Percentiles rank a stretch among this genome's conserved stretches.
Evolutionary conservation across 2,797 vertebrate species (phyloP).

Genomic region (Fistularia tabacaria): DNA sequence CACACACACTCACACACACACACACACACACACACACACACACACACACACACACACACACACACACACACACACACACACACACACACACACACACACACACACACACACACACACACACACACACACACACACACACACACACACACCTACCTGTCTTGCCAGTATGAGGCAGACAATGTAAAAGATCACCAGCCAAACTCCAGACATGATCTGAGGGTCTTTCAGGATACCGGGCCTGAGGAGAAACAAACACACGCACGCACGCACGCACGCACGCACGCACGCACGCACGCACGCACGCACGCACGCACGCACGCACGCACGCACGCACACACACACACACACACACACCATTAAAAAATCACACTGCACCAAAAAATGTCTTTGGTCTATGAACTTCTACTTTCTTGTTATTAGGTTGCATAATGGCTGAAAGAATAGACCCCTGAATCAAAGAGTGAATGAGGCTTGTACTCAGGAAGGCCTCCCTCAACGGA

Average conservation of each 20-base stretch:
- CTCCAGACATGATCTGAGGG: constrained; percentile 82
- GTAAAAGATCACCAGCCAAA: constrained; percentile 87
- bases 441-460: too few relatives aligned
- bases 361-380: too few relatives aligned
- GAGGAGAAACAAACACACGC: constrained; percentile 17
- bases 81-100: not conserved
- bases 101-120: not conserved
- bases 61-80: not conserved
- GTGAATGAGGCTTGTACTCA: too few relatives aligned
- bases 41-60: too few relatives aligned
- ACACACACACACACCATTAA: not conserved
- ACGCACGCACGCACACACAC: constrained; percentile 1
- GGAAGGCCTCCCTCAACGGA: constrained; percentile 7
- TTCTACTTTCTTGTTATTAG: too few relatives aligned
- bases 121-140: not conserved
- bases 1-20: too few relatives aligned
- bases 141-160: constrained; percentile 75
- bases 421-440: too few relatives aligned
- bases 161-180: constrained; percentile 80
- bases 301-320: not conserved
- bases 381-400: too few relatives aligned
- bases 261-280: not conserved
- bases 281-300: constrained; percentile 1
- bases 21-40: too few relatives aligned
- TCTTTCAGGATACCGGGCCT: constrained; percentile 86